Base-by-base conservation (phyloP, 2,888 invertebrate species). In the Chrysolina oricalcia region DNA sequence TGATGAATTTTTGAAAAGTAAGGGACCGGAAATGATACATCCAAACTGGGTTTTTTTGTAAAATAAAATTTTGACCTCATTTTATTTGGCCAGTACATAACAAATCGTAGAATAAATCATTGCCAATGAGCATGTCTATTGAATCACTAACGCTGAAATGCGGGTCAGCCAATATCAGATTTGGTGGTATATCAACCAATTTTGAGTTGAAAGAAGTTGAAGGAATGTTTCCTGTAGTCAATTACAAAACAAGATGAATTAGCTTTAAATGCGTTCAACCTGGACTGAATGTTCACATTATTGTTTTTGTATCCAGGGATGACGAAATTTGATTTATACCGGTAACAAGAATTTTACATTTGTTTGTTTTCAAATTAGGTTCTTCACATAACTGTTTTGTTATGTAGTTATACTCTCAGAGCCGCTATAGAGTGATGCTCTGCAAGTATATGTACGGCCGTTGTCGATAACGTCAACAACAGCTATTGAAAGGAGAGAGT, bases 291-390 rank as follows among this genome's bases (percentile, higher is more conserved):
- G 27, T 5, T 27, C 27, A 27, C 27, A 27, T 27, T 3, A n/a
- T n/a, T 65, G 40, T 10, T 65, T 19, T 40, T 15, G 21, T 19
- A 13, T 65, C 43, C 19, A 40, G 19, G 40, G 10, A 40, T 23
- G 40, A 63, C n/a, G 17, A 63, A 35, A n/a, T n/a, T 41, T 65
- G 65, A 65, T 65, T 65, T 10, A 65, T 43, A 11, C 65, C 65
- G 8, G 23, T 65, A 13, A 65, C 23, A 21, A 23, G 43, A 43
- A n/a, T n/a, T n/a, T n/a, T n/a, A n/a, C n/a, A n/a, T n/a, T n/a
- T n/a, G n/a, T n/a, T n/a, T n/a, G n/a, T n/a, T n/a, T n/a, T n/a
- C n/a, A n/a, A n/a, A n/a, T n/a, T n/a, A n/a, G n/a, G n/a, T n/a
- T n/a, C n/a, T n/a, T n/a, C n/a, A n/a, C n/a, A n/a, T n/a, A n/a